Base-by-base conservation (phyloP, 2,888 invertebrate genomes). In the Tiliacea citrago region DNA sequence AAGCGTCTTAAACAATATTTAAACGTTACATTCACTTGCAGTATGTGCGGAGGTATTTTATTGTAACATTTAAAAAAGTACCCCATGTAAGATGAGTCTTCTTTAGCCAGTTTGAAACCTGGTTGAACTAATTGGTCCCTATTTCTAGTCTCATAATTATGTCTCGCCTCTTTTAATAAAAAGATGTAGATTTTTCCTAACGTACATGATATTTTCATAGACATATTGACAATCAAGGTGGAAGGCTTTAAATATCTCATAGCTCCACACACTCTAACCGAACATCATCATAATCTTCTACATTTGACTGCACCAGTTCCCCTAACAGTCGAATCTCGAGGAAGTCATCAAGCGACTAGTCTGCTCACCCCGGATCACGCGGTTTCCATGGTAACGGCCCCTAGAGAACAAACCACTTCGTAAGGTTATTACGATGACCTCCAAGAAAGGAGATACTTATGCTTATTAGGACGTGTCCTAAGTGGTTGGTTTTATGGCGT, bases 391-490 rank as follows among this genome's bases (percentile, higher is more conserved):
- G 62, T 21, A 62, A 74, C 62, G 55, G 53, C 18, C 60, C 68
- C 79, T 51, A 13, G 86, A 71, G 85, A 69, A 7, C 57, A 49
- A 29, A 49, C 51, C 62, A 73, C 71, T 77, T 77, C 81, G 70
- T 79, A 75, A 79, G 57, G 60, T 63, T 79, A 84, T 83, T 69
- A 77, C 76, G 81, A 79, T 68, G n/a, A 68, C 75, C 65, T 61
- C 51, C 80, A 70, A 69, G 68, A 21, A 45, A 53, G 65, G 62
- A 57, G 63, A 79, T 73, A 57, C 66, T 49, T 77, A 77, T 13
- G 73, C 84, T 85, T 79, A 73, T 82, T 83, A 85, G 77, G 18
- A 61, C 18, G n/a, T 10, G 60, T 12, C 49, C 68, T 61, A 61
- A 65, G 51, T 66, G 45, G 13, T 51, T 69, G 55, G 18, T 29